Percentiles rank a stretch among this genome's conserved stretches.
These are phyloP conservation scores for Chionoecetes opilio DNA, from an alignment of 1,140 invertebrate genomes.

Conservation along the genomic window DNA sequence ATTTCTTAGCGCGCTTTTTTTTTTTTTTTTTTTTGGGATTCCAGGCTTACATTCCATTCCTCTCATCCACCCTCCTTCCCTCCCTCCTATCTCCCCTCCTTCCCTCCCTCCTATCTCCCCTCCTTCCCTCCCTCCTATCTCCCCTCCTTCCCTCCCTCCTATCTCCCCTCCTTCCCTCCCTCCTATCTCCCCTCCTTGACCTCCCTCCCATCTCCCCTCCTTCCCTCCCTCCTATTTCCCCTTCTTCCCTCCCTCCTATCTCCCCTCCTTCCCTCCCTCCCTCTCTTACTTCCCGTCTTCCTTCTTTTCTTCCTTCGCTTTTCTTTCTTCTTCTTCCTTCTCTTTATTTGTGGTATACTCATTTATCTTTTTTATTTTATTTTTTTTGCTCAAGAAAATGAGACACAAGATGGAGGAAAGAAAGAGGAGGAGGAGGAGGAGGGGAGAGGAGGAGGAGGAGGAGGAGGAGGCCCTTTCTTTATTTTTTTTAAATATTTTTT, in stretches of 20 bases:
- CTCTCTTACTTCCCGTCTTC: neutral
- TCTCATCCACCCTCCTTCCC: neutral
- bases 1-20: neutral
- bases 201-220: neutral
- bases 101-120: neutral
- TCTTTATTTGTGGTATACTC: neutral
- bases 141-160: neutral
- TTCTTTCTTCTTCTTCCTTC: neutral
- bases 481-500: neutral
- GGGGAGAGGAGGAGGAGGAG: no score
- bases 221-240: neutral
- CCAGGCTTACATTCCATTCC: neutral
- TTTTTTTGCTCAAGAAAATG: neutral
- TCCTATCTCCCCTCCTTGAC: neutral
- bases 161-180: no score
- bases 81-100: neutral
- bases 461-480: neutral
- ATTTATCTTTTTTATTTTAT: neutral
- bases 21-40: no score
- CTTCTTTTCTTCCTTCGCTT: neutral
- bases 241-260: neutral
- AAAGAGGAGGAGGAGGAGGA: no score
- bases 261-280: neutral
- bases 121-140: neutral
- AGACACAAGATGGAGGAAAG: no score